Percentiles rank a stretch among this genome's conserved stretches.
phyloP scores from a whole-genome alignment of 1,140 invertebrate species.

The Holotrichia oblita region DNA sequence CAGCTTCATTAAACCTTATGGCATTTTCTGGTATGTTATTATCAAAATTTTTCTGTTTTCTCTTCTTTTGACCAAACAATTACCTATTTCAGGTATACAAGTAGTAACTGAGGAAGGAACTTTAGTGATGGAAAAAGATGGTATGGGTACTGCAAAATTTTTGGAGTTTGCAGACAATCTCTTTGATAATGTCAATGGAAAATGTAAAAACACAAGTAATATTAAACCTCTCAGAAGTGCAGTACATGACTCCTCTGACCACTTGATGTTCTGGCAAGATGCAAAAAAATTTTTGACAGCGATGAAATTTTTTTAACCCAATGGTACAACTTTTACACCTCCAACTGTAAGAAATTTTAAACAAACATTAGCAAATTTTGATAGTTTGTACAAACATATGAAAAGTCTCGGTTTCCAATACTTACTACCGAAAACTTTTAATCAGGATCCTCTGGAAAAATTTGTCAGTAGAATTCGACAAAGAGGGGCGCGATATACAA shows the following conservation, averaged over 20 bases:
- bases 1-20: background rate
- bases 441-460: background rate
- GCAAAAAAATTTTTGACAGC: background rate
- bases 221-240: background rate
- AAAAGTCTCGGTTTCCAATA: background rate
- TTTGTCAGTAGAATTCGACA: background rate
- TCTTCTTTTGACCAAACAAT: slow-evolving; percentile 10
- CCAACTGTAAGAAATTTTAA: background rate
- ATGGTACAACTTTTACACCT: background rate
- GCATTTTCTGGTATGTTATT: background rate
- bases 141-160: slow-evolving; percentile 8
- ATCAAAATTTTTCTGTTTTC: background rate
- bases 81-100: background rate
- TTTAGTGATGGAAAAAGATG: background rate
- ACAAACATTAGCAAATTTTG: background rate
- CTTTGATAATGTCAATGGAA: background rate
- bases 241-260: background rate
- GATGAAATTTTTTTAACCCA: background rate
- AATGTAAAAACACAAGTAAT: background rate
- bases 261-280: background rate
- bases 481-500: background rate
- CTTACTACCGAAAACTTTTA: background rate
- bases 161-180: background rate
- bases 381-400: background rate
- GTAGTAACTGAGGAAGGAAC: background rate